Evolutionary conservation across 2,888 invertebrate species (phyloP), one percentile per base, ranked within the genome.

Genomic region (Sminthurinus aureus): DNA sequence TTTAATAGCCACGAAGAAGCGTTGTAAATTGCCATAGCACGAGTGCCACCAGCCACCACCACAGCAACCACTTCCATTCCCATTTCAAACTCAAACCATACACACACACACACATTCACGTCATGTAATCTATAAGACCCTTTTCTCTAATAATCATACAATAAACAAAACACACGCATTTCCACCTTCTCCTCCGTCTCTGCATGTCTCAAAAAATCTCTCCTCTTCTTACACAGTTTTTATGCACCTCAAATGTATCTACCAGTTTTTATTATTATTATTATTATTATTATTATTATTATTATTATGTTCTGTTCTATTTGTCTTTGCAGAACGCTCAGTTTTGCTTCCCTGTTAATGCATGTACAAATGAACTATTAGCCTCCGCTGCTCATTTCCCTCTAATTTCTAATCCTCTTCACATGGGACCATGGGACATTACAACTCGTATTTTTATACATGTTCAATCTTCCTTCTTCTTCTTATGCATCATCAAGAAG

Each of bases 1-100:
- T 80, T 80, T 80, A 80, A 80, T 80, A 80, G 80, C 80, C 80
- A 80, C 80, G 71, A 80, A 80, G 80, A 80, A 51, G 50, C 73
- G 52, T 71, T 80, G 80, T 80, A 80, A 80, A 80, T 80, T 80
- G 69, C 80, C 52, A 38, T 80, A 80, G 80, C 80, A 80, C 80
- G 80, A 80, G 80, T 73, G 80, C 24, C 80, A 80, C 71, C 71
- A 71, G 2, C 51, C 71, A 26, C 51, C 18, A 22, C 71, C 71
- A 80, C 50, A 71, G 22, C 64, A 76, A 76, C 15, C 66, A n/a
- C 15, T n/a, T 66, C 66, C 18, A 15, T 66, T 18, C 66, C 66
- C 20, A 66, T 66, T n/a, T n/a, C 20, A 66, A 20, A 66, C 15
- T 20, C 9, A 66, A 9, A 58, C 58, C 9, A 12, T 58, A 58